phyloP scores from a whole-genome alignment of 2,797 vertebrate species.

The Margarornis squamiger region DNA sequence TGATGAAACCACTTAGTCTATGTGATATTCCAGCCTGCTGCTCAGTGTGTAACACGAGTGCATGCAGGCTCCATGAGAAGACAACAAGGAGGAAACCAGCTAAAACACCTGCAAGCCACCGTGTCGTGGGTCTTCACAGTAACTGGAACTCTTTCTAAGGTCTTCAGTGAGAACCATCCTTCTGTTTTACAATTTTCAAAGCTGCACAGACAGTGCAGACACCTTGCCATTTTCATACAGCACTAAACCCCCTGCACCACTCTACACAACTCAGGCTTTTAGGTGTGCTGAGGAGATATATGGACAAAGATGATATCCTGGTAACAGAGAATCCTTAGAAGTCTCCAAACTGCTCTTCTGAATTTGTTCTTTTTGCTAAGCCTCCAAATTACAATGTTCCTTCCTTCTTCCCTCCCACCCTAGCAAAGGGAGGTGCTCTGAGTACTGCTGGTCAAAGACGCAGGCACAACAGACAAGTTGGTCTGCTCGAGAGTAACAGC shows the following conservation, averaged over 20 bases:
- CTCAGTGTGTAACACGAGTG: neutral
- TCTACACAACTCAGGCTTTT: neutral
- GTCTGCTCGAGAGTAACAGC: neutral
- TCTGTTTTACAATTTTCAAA: neutral
- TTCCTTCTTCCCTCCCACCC: neutral
- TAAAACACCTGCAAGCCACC: neutral
- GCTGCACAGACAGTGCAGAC: rapidly evolving
- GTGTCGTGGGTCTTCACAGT: neutral
- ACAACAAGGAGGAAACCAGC: neutral
- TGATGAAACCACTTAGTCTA: neutral
- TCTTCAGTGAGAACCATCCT: neutral
- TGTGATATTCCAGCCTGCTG: neutral
- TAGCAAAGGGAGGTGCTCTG: neutral
- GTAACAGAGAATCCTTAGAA: neutral
- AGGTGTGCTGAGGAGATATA: neutral
- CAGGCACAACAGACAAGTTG: neutral
- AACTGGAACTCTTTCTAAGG: neutral
- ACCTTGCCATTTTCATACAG: neutral
- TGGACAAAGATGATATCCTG: neutral
- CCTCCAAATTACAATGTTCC: neutral
- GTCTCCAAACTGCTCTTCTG: neutral
- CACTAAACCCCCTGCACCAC: neutral
- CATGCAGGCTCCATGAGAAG: neutral
- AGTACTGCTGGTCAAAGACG: neutral
- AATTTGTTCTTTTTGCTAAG: neutral